phyloP scores from a whole-genome alignment of 2,797 vertebrate genomes.

The Todus mexicanus region DNA sequence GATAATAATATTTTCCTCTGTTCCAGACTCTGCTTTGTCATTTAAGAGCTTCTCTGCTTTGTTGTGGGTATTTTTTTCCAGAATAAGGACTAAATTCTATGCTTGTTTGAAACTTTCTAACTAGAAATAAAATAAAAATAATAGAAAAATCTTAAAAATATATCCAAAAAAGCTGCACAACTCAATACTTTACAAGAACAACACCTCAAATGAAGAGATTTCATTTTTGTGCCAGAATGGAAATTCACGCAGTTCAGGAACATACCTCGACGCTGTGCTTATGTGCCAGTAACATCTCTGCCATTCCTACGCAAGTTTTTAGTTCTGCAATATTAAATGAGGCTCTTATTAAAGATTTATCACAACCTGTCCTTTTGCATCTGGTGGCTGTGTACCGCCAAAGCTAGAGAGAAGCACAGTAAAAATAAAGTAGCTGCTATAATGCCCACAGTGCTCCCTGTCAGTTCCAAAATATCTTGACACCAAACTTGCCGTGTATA shows the following conservation, averaged over 20 bases:
- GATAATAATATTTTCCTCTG: neutral
- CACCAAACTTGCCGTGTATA: neutral
- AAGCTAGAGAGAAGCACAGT: neutral
- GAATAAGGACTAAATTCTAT: neutral
- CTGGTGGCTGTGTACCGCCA: neutral
- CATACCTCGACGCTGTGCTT: neutral
- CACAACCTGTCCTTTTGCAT: constrained; percentile 4
- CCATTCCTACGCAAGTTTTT: neutral
- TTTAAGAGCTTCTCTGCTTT: neutral
- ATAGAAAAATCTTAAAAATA: accelerated
- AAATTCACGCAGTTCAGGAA: neutral
- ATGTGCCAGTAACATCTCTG: neutral
- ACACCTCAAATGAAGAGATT: neutral
- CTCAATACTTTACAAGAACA: neutral
- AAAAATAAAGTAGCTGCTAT: neutral
- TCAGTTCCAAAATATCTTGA: constrained; percentile 7
- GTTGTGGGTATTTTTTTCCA: neutral
- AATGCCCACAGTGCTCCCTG: neutral
- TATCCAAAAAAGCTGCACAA: neutral
- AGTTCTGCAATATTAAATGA: constrained; percentile 13
- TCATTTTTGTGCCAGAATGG: neutral
- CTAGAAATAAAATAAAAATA: neutral
- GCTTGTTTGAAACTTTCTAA: neutral
- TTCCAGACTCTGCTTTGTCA: neutral
- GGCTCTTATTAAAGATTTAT: constrained; percentile 41